Evolutionary conservation across 2,797 vertebrate genomes (phyloP).

Genomic region (Microctenopoma lineatum): DNA sequence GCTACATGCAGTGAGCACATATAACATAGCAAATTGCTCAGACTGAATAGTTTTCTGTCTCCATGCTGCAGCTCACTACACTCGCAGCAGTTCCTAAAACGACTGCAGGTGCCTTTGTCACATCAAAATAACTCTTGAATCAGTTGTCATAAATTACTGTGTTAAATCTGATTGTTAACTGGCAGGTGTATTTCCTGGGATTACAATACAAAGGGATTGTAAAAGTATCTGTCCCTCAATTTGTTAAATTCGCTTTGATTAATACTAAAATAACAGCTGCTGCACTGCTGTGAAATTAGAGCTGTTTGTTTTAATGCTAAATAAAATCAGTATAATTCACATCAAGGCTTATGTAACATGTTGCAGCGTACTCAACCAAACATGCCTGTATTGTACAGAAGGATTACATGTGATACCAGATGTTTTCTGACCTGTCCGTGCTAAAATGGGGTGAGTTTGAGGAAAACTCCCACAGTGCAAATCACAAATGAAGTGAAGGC

Average conservation of each 20-base stretch:
- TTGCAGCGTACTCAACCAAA: too few species aligned
- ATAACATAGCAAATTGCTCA: not conserved
- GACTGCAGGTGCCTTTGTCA: not conserved
- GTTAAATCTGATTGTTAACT: too few species aligned
- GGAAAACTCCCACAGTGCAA: not conserved
- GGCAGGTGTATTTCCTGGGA: too few species aligned
- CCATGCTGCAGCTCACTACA: not conserved
- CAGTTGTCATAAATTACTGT: constrained; percentile 1
- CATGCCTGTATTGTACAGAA: too few species aligned
- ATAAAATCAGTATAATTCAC: too few species aligned
- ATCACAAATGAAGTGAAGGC: not conserved
- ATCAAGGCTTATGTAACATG: too few species aligned
- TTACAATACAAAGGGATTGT: too few species aligned
- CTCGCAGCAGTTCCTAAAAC: not conserved
- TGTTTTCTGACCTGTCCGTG: too few species aligned
- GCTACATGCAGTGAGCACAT: not conserved
- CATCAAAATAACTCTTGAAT: constrained; percentile 8
- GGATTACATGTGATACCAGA: too few species aligned
- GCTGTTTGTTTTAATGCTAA: too few species aligned
- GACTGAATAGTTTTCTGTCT: not conserved
- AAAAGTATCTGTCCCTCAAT: too few species aligned
- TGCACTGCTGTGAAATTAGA: not conserved
- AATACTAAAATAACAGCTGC: not conserved
- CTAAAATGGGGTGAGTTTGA: too few species aligned
- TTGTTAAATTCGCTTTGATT: not conserved